Evolutionary conservation across 2,113 vertebrate genomes (phyloP).

Genomic region (Heteronetta atricapilla): DNA sequence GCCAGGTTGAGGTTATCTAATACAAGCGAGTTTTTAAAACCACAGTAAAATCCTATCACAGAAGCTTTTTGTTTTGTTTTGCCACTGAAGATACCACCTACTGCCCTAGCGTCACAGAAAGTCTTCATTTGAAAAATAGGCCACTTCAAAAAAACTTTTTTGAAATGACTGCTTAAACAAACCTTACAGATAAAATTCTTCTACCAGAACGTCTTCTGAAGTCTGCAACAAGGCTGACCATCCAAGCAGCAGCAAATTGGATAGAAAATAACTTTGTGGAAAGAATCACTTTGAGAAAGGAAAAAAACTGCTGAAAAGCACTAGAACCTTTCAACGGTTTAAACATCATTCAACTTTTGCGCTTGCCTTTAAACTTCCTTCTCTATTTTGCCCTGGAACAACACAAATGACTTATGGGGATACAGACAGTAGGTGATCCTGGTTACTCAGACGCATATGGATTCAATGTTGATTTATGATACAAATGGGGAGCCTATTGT

Average conservation of each 20-base stretch:
- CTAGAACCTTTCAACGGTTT: background rate
- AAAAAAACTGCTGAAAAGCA: background rate
- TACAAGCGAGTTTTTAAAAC: background rate
- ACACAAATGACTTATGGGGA: background rate
- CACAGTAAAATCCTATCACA: background rate
- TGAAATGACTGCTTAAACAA: background rate
- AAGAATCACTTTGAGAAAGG: background rate
- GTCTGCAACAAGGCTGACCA: background rate
- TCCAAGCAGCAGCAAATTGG: fast-evolving
- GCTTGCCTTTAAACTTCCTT: background rate
- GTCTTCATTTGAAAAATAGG: background rate
- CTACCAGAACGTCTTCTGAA: background rate
- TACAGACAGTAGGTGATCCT: background rate
- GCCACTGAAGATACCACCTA: background rate
- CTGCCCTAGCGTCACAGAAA: background rate
- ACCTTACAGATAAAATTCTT: background rate
- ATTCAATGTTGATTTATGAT: background rate
- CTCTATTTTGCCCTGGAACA: background rate
- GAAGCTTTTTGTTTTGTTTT: background rate
- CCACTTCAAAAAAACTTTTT: background rate
- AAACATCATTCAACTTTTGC: background rate
- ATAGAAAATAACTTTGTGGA: background rate
- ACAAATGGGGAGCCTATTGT: background rate
- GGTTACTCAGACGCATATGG: background rate
- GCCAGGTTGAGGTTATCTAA: background rate